Conservation (phyloP, 2,888 invertebrate species). For the Fabriciana adippe region DNA sequence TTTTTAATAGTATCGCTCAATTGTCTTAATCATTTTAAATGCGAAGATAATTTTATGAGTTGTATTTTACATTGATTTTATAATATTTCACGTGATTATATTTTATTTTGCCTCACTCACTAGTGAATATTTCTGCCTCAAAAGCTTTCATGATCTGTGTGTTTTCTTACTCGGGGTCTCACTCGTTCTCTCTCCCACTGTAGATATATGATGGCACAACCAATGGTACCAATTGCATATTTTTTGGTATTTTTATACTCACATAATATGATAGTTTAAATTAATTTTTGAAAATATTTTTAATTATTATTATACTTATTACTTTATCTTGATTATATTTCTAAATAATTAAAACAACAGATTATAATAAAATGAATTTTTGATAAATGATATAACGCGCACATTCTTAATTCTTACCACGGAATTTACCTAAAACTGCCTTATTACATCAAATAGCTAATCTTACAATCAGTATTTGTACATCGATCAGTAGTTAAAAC, state of each 20-base stretch:
- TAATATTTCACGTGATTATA: no score
- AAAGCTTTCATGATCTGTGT: neutral
- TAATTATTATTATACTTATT: slow-evolving; percentile 11
- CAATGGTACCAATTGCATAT: slow-evolving; percentile 32
- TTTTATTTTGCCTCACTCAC: neutral
- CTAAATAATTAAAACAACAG: neutral
- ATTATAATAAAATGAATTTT: neutral
- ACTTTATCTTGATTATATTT: neutral
- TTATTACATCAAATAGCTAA: neutral
- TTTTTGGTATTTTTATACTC: slow-evolving; percentile 20
- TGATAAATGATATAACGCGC: slow-evolving; percentile 10
- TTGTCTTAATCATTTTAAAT: no score
- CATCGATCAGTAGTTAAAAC: neutral
- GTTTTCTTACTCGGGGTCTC: slow-evolving; percentile 20
- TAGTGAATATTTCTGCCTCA: neutral
- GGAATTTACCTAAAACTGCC: slow-evolving; percentile 4
- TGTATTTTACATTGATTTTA: no score
- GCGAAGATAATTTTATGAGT: no score
- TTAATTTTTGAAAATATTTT: neutral
- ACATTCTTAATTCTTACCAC: slow-evolving; percentile 6
- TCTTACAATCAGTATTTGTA: slow-evolving; percentile 3
- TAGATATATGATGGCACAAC: slow-evolving; percentile 36
- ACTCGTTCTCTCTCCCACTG: slow-evolving; percentile 23
- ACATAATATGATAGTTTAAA: neutral
- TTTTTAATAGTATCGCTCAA: no score